These are phyloP conservation scores for Clistopyga incitator DNA, from an alignment of 2,888 invertebrate species.

Conservation along the genomic window DNA sequence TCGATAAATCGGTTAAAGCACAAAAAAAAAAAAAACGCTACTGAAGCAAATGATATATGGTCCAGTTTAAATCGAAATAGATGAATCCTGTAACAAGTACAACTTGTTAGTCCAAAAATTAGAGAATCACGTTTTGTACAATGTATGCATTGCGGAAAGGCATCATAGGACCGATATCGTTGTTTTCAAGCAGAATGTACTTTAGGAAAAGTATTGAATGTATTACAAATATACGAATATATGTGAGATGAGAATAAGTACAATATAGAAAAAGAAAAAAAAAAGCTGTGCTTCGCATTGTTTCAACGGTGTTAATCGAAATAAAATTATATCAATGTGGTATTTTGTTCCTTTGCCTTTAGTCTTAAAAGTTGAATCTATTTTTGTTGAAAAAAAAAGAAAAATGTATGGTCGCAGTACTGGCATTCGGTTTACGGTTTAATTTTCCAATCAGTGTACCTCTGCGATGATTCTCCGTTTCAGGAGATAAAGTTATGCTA, in stretches of 20 bases:
- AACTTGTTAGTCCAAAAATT: conserved; percentile 22
- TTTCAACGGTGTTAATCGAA: conserved; percentile 76
- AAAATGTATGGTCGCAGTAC: conserved; percentile 65
- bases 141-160: conserved; percentile 25
- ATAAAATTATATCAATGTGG: conserved; percentile 72
- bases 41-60: conserved; percentile 17
- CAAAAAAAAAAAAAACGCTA: conserved; percentile 43
- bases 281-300: conserved; percentile 75
- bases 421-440: conserved; percentile 71
- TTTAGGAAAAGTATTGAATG: conserved; percentile 58
- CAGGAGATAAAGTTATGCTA: conserved; percentile 49
- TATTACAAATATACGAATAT: conserved; percentile 32
- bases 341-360: conserved; percentile 51
- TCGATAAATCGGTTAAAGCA: conserved; percentile 44
- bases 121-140: conserved; percentile 52
- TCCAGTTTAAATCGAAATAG: conserved; percentile 32
- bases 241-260: conserved; percentile 61
- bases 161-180: conserved; percentile 25
- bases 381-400: neutral
- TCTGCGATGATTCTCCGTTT: conserved; percentile 14
- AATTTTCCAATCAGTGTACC: conserved; percentile 35
- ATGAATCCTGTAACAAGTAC: conserved; percentile 12
- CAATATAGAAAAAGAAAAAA: conserved; percentile 55
- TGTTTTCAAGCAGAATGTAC: conserved; percentile 53
- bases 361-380: neutral